phyloP scores from a whole-genome alignment of 2,888 invertebrate genomes.

The Atrina japonica region DNA sequence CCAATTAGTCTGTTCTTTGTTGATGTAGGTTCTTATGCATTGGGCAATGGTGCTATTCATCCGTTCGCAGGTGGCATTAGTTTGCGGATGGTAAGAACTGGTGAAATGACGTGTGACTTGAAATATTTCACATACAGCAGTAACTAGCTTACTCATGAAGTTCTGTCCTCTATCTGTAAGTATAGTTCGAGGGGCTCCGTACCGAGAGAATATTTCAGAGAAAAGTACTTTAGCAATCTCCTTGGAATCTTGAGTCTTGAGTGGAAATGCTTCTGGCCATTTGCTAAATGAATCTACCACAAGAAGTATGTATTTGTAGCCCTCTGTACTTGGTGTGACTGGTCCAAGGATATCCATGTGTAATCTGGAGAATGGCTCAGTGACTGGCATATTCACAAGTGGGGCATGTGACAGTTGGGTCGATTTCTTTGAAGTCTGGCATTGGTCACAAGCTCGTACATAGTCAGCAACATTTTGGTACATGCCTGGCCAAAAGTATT shows the following conservation, averaged over 20 bases:
- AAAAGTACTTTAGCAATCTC: constrained; percentile 49
- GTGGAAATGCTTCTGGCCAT: constrained; percentile 53
- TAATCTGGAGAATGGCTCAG: constrained; percentile 32
- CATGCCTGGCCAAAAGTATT: no score
- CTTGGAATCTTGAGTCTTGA: constrained; percentile 46
- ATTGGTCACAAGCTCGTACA: constrained; percentile 36
- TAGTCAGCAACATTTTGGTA: no score
- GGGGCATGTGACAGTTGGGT: constrained; percentile 34
- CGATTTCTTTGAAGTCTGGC: constrained; percentile 36
- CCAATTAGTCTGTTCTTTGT: constrained; percentile 48
- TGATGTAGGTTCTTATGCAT: constrained; percentile 40
- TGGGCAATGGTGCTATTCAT: no score
- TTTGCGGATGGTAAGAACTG: no score
- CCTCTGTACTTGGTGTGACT: constrained; percentile 52
- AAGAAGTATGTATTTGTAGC: no score
- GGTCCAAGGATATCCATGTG: no score
- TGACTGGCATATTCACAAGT: constrained; percentile 40
- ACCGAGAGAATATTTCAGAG: constrained; percentile 50
- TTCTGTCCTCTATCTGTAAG: constrained; percentile 51
- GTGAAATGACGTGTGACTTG: no score
- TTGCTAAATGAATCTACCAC: no score
- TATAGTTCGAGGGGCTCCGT: constrained; percentile 47
- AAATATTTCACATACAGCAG: no score
- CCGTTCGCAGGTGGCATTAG: no score
- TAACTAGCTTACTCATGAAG: no score